phyloP scores from a whole-genome alignment of 2,797 vertebrate species.

The Pipistrellus pygmaeus region DNA sequence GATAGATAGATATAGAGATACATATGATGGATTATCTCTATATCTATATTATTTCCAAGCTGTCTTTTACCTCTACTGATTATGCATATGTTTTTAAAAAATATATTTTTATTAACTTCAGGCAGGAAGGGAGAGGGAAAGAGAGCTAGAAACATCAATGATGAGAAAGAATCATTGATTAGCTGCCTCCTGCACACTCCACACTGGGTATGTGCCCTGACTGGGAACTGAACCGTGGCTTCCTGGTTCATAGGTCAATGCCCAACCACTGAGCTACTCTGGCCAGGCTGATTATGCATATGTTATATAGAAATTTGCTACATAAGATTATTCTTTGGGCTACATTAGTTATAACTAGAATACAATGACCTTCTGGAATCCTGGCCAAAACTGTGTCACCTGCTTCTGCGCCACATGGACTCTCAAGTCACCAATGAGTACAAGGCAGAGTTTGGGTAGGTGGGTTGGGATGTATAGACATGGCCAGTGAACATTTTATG shows the following conservation, averaged over 20 bases:
- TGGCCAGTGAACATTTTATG: neutral
- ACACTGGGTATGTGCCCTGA: too few species aligned
- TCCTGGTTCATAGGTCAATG: too few species aligned
- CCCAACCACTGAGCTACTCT: too few species aligned
- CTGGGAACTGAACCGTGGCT: too few species aligned
- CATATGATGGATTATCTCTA: neutral
- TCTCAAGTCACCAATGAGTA: neutral
- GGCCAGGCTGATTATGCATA: neutral
- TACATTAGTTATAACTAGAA: neutral
- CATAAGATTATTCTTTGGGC: neutral
- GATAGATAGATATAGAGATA: neutral
- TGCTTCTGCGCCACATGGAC: neutral
- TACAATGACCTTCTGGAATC: neutral
- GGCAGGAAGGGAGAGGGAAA: too few species aligned
- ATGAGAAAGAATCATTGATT: too few species aligned
- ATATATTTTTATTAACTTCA: too few species aligned
- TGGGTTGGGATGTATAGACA: neutral
- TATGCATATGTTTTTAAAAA: neutral
- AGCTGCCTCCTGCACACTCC: too few species aligned
- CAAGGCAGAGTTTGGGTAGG: neutral
- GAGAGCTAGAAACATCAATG: too few species aligned
- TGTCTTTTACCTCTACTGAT: slow-evolving; percentile 23
- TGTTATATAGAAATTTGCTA: neutral
- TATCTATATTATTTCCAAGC: neutral
- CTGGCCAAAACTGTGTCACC: neutral